Percentiles rank a stretch among this genome's conserved stretches.
These are phyloP conservation scores for Bubo scandiacus DNA, from an alignment of 2,113 vertebrate species.

Conservation along the genomic window DNA sequence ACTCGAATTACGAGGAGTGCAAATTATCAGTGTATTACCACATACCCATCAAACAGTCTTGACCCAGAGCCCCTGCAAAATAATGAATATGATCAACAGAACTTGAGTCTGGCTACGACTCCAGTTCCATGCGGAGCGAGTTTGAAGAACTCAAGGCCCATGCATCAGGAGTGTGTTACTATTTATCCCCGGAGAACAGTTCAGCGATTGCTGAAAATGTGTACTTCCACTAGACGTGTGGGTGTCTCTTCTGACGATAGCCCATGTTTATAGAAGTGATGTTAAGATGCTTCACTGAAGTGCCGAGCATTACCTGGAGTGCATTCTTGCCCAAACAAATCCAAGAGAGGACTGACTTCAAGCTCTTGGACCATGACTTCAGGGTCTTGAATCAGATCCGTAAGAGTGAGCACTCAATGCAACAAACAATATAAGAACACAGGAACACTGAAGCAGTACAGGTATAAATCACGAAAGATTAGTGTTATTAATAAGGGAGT, in stretches of 20 bases:
- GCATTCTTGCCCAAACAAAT: not conserved
- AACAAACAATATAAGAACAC: not conserved
- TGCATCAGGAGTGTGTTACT: not conserved
- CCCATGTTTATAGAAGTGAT: not conserved
- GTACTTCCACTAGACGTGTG: not conserved
- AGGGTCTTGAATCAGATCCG: too few relatives aligned
- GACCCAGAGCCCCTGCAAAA: not conserved
- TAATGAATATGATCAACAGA: fast-evolving
- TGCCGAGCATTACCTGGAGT: not conserved
- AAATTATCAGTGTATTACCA: too few relatives aligned
- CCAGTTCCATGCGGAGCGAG: not conserved
- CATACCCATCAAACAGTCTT: not conserved
- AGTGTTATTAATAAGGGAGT: too few relatives aligned
- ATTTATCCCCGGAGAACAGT: not conserved
- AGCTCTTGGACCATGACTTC: not conserved
- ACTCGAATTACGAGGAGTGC: not conserved
- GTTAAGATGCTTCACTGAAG: not conserved
- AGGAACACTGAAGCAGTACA: not conserved
- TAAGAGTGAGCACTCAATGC: not conserved
- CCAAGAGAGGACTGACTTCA: not conserved
- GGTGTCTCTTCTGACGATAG: not conserved
- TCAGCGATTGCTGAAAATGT: not conserved
- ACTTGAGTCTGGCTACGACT: not conserved
- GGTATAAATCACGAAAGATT: not conserved
- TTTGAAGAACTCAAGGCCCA: not conserved